A percentile compares a stretch with the other conserved stretches of the same genome.
phyloP scores from a whole-genome alignment of 2,113 vertebrate genomes.

The Psettodes erumei region DNA sequence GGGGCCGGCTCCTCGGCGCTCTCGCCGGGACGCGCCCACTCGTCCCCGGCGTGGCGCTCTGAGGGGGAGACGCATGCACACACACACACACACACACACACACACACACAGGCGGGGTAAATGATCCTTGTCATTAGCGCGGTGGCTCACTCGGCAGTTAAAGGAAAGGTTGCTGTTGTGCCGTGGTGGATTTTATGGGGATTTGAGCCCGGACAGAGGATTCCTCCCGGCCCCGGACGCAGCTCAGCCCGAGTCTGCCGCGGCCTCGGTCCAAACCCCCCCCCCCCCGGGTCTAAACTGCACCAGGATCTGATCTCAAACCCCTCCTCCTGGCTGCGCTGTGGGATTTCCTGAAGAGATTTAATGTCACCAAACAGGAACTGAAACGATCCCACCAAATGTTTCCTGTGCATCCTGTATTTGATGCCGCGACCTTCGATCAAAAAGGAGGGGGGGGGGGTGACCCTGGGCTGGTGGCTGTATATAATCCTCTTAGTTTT shows the following conservation, averaged over 20 bases:
- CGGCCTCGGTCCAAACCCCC: too few species aligned
- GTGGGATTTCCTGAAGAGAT: neutral
- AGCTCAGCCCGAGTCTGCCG: too few species aligned
- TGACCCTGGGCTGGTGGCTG: constrained; percentile 31
- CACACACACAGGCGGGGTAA: neutral
- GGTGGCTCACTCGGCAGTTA: neutral
- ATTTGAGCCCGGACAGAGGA: constrained; percentile 23
- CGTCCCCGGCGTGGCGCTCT: constrained; percentile 83
- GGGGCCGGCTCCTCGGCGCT: constrained; percentile 79
- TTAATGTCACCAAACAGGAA: neutral
- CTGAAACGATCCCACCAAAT: neutral
- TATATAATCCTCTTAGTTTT: constrained; percentile 65
- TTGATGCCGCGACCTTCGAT: constrained; percentile 40
- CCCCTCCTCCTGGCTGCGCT: neutral
- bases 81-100: constrained; percentile 13
- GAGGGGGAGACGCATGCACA: constrained; percentile 5
- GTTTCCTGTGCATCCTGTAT: constrained; percentile 26
- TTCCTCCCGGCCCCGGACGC: neutral
- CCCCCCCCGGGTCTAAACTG: too few species aligned
- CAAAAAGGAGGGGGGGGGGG: constrained; percentile 16
- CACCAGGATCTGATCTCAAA: neutral
- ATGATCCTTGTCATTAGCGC: constrained; percentile 47
- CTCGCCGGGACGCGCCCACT: constrained; percentile 81
- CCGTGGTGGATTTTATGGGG: constrained; percentile 5
- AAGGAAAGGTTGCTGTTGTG: constrained; percentile 20